These are phyloP conservation scores for Mamestra brassicae DNA, from an alignment of 2,888 invertebrate species.

Conservation along the genomic window DNA sequence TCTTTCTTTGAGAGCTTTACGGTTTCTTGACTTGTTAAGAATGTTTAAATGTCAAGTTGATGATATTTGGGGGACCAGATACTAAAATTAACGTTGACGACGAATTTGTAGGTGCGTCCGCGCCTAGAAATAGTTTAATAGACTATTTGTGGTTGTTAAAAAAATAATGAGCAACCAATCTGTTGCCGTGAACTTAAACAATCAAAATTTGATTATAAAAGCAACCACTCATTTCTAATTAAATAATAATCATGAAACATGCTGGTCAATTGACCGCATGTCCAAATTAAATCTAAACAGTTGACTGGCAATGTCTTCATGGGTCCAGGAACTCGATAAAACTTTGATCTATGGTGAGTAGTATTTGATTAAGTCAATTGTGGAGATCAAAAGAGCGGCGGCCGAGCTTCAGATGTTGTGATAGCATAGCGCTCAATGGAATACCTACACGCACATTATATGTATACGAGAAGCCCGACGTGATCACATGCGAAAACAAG, in stretches of 20 bases:
- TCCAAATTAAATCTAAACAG: constrained; percentile 58
- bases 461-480: constrained; percentile 63
- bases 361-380: constrained; percentile 86
- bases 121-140: constrained; percentile 27
- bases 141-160: neutral
- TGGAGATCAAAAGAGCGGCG: constrained; percentile 76
- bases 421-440: constrained; percentile 72
- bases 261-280: constrained; percentile 51
- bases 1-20: constrained; percentile 74
- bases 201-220: constrained; percentile 14
- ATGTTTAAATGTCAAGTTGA: constrained; percentile 72
- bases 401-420: constrained; percentile 53
- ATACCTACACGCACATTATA: constrained; percentile 74
- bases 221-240: constrained; percentile 23
- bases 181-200: neutral
- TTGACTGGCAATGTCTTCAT: constrained; percentile 69
- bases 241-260: constrained; percentile 25
- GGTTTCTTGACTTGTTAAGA: constrained; percentile 68
- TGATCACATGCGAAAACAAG: constrained; percentile 53
- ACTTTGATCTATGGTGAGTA: constrained; percentile 78
- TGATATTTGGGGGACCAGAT: constrained; percentile 55
- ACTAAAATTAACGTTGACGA: constrained; percentile 50
- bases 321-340: constrained; percentile 71
- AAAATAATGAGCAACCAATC: constrained; percentile 13
- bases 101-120: constrained; percentile 51